Percentiles rank a stretch among this genome's conserved stretches.
These are phyloP conservation scores for Corythornis madagascariensis DNA, from an alignment of 2,113 vertebrate species.

Conservation along the genomic window DNA sequence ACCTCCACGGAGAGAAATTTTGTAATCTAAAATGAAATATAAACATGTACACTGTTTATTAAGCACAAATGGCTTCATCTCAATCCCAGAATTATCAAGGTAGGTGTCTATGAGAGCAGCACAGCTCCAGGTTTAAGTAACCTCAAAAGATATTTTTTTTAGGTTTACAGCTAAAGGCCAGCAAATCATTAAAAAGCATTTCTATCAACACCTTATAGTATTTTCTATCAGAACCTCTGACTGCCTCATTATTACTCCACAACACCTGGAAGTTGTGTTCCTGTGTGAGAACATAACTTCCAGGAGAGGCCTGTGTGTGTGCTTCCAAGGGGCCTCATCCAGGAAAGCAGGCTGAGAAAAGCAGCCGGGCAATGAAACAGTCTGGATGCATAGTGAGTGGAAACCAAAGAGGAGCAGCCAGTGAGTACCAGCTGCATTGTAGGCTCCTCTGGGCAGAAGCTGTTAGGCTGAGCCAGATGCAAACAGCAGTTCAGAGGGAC, in stretches of 20 bases:
- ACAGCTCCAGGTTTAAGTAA: neutral
- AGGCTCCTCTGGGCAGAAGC: neutral
- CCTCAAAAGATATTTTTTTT: neutral
- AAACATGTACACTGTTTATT: neutral
- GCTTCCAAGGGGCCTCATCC: neutral
- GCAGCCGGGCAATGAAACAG: neutral
- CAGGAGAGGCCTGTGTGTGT: neutral
- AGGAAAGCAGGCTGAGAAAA: neutral
- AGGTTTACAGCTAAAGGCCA: neutral
- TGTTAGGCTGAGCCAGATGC: neutral
- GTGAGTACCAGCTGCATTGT: neutral
- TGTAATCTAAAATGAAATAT: neutral
- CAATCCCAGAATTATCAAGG: neutral
- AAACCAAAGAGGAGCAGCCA: neutral
- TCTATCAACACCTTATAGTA: neutral
- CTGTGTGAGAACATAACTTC: neutral
- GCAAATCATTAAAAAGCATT: neutral
- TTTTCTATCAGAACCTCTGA: neutral
- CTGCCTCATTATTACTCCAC: neutral
- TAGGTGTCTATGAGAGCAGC: neutral
- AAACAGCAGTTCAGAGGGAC: neutral
- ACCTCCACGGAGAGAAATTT: neutral
- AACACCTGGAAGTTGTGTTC: neutral
- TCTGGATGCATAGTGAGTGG: neutral
- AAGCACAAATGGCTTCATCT: neutral